A percentile compares a stretch with the other conserved stretches of the same genome.
These are phyloP conservation scores for Theretra japonica DNA, from an alignment of 2,888 invertebrate species.

Conservation along the genomic window DNA sequence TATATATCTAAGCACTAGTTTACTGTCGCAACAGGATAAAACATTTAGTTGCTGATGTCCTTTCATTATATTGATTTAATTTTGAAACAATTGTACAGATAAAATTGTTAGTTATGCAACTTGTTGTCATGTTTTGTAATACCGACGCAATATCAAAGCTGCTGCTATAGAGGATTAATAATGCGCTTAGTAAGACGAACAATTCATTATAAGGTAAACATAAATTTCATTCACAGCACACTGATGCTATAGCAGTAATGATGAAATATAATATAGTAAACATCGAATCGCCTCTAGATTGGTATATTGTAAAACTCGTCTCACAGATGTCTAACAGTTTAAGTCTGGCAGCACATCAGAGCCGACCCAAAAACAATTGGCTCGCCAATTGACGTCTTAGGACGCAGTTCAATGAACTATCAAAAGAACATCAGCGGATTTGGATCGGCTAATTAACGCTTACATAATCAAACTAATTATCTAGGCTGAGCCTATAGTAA, in stretches of 20 bases:
- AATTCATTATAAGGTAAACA: not conserved
- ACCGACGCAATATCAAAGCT: not conserved
- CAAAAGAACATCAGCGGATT: slow-evolving; percentile 45
- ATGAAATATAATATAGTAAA: not conserved
- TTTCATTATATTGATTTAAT: not conserved
- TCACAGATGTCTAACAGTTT: slow-evolving; percentile 36
- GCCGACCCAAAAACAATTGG: slow-evolving; percentile 55
- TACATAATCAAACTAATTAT: slow-evolving; percentile 39
- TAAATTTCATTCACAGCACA: not conserved
- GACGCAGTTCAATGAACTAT: slow-evolving; percentile 52
- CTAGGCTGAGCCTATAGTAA: slow-evolving; percentile 28
- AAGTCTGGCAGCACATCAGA: slow-evolving; percentile 44
- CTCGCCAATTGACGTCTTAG: slow-evolving; percentile 45
- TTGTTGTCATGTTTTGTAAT: not conserved
- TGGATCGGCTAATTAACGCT: slow-evolving; percentile 39
- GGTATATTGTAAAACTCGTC: slow-evolving; percentile 31
- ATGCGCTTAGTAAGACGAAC: too few relatives aligned
- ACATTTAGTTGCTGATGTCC: too few relatives aligned
- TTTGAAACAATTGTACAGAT: not conserved
- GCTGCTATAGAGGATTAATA: not conserved
- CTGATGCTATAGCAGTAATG: not conserved
- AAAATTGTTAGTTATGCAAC: not conserved
- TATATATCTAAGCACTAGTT: too few relatives aligned
- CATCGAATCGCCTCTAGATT: not conserved
- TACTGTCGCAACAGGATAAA: too few relatives aligned